Conservation (phyloP, 1,140 invertebrate genomes). For the Psilanteris sp. region DNA sequence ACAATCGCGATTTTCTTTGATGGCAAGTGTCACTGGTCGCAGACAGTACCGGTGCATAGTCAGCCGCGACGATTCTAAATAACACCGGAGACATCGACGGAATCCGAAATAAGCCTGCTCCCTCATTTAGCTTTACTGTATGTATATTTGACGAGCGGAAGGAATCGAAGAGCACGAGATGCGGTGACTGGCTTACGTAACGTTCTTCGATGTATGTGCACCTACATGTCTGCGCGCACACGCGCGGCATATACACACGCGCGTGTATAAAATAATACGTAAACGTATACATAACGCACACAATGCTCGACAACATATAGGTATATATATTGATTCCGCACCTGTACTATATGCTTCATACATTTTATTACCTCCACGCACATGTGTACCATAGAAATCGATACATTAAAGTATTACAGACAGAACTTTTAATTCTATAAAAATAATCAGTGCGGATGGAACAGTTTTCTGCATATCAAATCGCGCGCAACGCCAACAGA, state of each 20-base stretch:
- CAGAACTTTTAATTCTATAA: slow-evolving; percentile 2
- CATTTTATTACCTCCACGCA: slow-evolving; percentile 26
- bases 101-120: slow-evolving; percentile 58
- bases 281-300: slow-evolving; percentile 6
- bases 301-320: neutral
- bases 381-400: slow-evolving; percentile 7
- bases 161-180: slow-evolving; percentile 51
- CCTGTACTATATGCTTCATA: slow-evolving; percentile 13
- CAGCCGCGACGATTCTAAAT: slow-evolving; percentile 48
- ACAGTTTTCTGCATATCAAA: too few species aligned
- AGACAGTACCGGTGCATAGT: slow-evolving; percentile 14
- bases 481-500: too few species aligned
- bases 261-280: slow-evolving; percentile 20
- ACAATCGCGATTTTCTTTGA: slow-evolving; percentile 42
- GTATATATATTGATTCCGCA: slow-evolving; percentile 19
- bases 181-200: slow-evolving; percentile 33
- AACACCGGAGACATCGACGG: slow-evolving; percentile 33
- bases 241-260: neutral
- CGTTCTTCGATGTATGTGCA: neutral
- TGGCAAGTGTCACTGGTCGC: slow-evolving; percentile 39
- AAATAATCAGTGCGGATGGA: neutral
- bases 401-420: neutral
- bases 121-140: slow-evolving; percentile 48
- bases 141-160: slow-evolving; percentile 60
- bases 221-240: neutral